Percentiles rank a stretch among this genome's conserved stretches.
Conservation (phyloP, 2,888 invertebrate genomes). For the Lingula anatina region DNA sequence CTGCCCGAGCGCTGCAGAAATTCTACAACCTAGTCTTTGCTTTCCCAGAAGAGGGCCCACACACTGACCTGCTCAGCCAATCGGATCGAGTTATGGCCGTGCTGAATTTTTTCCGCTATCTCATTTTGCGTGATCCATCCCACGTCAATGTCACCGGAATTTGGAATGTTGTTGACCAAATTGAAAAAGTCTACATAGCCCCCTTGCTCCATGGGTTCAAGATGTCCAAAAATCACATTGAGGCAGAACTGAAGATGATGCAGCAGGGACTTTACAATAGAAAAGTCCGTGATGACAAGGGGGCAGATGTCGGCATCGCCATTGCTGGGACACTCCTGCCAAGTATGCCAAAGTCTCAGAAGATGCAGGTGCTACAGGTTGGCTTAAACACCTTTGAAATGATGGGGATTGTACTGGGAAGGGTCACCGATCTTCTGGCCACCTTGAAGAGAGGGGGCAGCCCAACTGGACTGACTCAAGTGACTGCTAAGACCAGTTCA, state of each 20-base stretch:
- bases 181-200: constrained; percentile 63
- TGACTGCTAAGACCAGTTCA: no score
- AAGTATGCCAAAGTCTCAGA: constrained; percentile 61
- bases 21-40: constrained; percentile 58
- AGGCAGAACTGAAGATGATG: constrained; percentile 63
- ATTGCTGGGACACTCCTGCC: constrained; percentile 16
- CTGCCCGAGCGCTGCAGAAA: constrained; percentile 60
- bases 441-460: constrained; percentile 18
- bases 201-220: constrained; percentile 68
- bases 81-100: constrained; percentile 73
- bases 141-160: constrained; percentile 60
- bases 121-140: constrained; percentile 64
- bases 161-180: constrained; percentile 58
- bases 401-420: constrained; percentile 69
- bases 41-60: constrained; percentile 62
- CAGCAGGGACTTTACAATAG: constrained; percentile 59
- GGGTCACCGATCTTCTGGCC: constrained; percentile 59
- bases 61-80: constrained; percentile 75
- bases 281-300: constrained; percentile 49
- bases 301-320: constrained; percentile 45
- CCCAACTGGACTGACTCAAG: no score
- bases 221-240: constrained; percentile 74
- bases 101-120: constrained; percentile 74
- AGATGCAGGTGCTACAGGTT: constrained; percentile 62
- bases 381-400: constrained; percentile 76